Evolutionary conservation across 1,140 invertebrate species (phyloP), one percentile per base, ranked within the genome.

Genomic region (Hycleus cichorii): DNA sequence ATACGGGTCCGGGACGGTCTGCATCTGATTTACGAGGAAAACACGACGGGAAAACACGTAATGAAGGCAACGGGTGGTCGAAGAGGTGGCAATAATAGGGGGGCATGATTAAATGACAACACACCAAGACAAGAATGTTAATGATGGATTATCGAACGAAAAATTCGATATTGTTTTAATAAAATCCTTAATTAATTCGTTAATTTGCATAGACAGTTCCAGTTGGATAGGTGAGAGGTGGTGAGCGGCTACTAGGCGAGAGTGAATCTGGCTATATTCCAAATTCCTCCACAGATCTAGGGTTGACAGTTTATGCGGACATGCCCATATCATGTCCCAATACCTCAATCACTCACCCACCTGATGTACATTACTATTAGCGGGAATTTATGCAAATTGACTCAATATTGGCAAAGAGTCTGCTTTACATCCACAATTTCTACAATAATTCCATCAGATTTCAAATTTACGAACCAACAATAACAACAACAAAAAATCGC

Each of bases 281-380:
- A 45, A 53, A 45, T 45, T 45, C 47, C 25, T 56, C 43, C 38
- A 47, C 39, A 47, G 45, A 39, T 48, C 32, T 47, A 44, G 49
- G 49, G 50, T 47, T 47, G 52, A 47, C 43, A 55, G 52, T 66
- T 65, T 67, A 65, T 69, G 63, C 53, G 60, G 65, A 69, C 65
- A 69, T 69, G 61, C 67, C 67, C 64, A 69, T 69, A 69, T 65
- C 65, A 59, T 69, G 67, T 69, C 63, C 67, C 59, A 54, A 69
- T 68, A 63, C 63, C 67, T 69, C 64, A 65, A 67, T 69, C 65
- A 64, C 51, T 65, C 59, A 67, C 67, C 64, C 63, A 68, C 64
- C 66, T 68, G 64, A 64, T 66, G 66, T 68, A 64, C 61, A 62
- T 47, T 51, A 55, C 55, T 62, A 65, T 69, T 67, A 69, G 60